These are phyloP conservation scores for Synaphobranchus kaupii DNA, from an alignment of 2,797 vertebrate species.

Conservation along the genomic window DNA sequence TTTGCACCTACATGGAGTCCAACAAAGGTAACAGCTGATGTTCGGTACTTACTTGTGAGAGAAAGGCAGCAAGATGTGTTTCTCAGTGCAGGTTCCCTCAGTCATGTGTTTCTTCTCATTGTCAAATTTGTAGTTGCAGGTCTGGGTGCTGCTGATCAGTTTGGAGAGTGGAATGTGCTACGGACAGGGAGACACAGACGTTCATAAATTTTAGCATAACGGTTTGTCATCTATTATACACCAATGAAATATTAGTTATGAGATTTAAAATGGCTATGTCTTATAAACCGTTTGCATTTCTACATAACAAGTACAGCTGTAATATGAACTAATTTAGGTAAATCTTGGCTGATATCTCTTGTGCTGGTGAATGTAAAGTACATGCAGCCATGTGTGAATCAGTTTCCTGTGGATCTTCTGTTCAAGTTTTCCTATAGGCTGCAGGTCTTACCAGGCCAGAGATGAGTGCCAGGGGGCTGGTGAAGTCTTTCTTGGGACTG, in stretches of 20 bases:
- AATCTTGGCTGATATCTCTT: too few species aligned
- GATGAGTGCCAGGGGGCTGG: conserved; percentile 87
- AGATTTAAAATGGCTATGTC: not conserved
- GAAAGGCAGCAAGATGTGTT: conserved; percentile 84
- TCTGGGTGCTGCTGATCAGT: conserved; percentile 84
- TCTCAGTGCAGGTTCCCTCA: conserved; percentile 81
- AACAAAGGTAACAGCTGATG: not conserved
- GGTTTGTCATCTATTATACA: not conserved
- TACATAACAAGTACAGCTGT: not conserved
- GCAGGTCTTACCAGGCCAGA: conserved; percentile 78
- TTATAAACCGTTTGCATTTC: not conserved
- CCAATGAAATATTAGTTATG: not conserved
- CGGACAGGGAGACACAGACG: conserved; percentile 34
- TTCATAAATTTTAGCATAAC: not conserved
- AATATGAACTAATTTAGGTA: not conserved
- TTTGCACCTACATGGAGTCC: too few species aligned
- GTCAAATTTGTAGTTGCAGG: conserved; percentile 86
- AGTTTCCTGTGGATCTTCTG: not conserved
- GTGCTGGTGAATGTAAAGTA: not conserved
- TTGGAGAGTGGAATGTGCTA: conserved; percentile 79
- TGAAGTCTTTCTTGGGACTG: conserved; percentile 68
- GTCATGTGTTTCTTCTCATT: conserved; percentile 82
- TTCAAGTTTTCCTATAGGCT: not conserved
- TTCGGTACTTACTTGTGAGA: conserved; percentile 78
- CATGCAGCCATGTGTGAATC: not conserved